These are phyloP conservation scores for Hirudinaria manillensis DNA, from an alignment of 2,888 invertebrate species.

Conservation along the genomic window DNA sequence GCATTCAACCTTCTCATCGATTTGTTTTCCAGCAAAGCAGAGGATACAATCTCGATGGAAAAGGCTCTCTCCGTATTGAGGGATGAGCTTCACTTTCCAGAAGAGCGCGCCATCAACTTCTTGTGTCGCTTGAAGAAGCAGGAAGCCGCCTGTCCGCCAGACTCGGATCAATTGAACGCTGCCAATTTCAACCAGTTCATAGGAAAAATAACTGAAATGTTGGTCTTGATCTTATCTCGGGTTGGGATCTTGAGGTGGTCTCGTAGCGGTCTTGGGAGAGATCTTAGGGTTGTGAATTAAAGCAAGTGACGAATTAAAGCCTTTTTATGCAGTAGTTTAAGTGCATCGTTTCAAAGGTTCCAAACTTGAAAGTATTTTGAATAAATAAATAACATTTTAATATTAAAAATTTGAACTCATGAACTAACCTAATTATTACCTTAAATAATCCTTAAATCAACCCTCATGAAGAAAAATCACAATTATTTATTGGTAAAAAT, in stretches of 20 bases:
- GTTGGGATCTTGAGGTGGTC: not conserved
- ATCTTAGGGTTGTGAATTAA: not conserved
- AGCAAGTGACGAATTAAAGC: not conserved
- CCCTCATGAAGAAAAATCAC: too few species aligned
- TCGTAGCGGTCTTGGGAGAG: not conserved
- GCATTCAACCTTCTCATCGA: too few species aligned
- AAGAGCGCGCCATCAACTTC: constrained; percentile 27
- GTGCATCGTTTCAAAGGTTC: not conserved
- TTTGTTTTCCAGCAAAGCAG: constrained; percentile 12
- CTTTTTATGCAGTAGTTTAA: not conserved
- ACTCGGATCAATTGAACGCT: not conserved
- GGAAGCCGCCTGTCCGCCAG: not conserved
- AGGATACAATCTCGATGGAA: constrained; percentile 19
- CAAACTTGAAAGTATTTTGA: too few species aligned
- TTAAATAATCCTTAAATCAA: too few species aligned
- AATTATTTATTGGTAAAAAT: too few species aligned
- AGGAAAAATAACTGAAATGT: constrained; percentile 25
- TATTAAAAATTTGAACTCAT: too few species aligned
- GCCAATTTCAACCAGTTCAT: constrained; percentile 15
- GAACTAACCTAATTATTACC: too few species aligned
- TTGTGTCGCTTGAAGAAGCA: constrained; percentile 14
- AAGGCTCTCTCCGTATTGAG: constrained; percentile 24
- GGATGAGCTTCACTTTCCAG: constrained; percentile 23
- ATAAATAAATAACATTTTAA: too few species aligned
- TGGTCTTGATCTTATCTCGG: not conserved